Conservation (phyloP, 2,888 invertebrate species). For the Stomorhina lunata region DNA sequence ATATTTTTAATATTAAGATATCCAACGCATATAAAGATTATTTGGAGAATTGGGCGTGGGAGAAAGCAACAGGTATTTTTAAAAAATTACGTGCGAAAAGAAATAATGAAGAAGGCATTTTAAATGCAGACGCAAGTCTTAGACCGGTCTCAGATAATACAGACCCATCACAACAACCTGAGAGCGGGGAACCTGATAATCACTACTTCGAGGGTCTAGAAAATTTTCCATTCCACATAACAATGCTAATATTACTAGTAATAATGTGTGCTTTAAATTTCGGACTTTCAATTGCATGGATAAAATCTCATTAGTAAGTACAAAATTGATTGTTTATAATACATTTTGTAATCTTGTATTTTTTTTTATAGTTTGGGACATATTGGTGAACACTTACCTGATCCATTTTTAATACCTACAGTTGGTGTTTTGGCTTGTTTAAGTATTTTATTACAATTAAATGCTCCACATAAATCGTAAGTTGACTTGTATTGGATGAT, state of each 20-base stretch:
- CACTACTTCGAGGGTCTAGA: conserved; percentile 54
- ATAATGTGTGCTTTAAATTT: conserved; percentile 85
- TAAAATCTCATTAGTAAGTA: conserved; percentile 79
- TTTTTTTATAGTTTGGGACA: conserved; percentile 46
- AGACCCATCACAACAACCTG: not conserved
- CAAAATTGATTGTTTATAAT: not conserved
- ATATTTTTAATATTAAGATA: conserved; percentile 80
- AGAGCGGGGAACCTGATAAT: not conserved
- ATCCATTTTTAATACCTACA: conserved; percentile 83
- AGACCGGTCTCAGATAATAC: not conserved
- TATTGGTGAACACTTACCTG: conserved; percentile 79
- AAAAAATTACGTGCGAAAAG: conserved; percentile 31
- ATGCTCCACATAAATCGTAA: conserved; percentile 85
- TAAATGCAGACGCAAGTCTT: not conserved
- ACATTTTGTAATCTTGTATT: not conserved
- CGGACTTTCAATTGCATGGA: conserved; percentile 89
- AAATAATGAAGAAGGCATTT: not conserved
- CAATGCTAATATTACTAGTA: conserved; percentile 86
- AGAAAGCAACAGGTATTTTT: conserved; percentile 76
- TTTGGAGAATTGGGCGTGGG: conserved; percentile 82
- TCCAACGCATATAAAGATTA: conserved; percentile 86
- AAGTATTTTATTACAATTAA: conserved; percentile 85
- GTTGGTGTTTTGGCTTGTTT: conserved; percentile 83
- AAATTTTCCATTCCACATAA: conserved; percentile 81
- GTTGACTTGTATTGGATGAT: too few species aligned